Base-by-base conservation (phyloP, 2,113 vertebrate species). In the Caloenas nicobarica region DNA sequence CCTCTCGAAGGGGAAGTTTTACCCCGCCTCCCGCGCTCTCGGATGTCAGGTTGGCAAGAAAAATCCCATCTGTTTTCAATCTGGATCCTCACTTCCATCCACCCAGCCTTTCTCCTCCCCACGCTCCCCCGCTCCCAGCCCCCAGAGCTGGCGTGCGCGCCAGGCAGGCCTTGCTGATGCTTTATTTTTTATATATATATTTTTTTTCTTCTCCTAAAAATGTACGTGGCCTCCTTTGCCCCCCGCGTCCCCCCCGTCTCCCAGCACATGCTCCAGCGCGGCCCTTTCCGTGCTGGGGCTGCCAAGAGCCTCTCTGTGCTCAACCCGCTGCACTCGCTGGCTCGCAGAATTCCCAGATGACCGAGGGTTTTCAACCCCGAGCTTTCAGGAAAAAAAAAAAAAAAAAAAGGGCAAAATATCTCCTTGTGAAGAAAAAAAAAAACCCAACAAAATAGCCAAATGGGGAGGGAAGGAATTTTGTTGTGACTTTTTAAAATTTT, bases 51-150 rank as follows among this genome's bases (percentile, higher is more conserved):
- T 94, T 97, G 96, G 97, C 96, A 96, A 93, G 95, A 96, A 73
- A 92, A 95, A 91, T 93, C 95, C 96, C 97, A 97, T 97, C 97
- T 97, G 97, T 95, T 97, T 97, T 95, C 96, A 96, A 97, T 97
- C 97, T 96, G 97, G 95, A 87, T 94, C 92, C 91, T 92, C 86
- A 77, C 95, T 96, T 86, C 85, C 96, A 92, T 95, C 93, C 95
- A 82, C 77, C 51, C 74, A 79, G 88, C 25, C 31, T 46, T 84
- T 68, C 89, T 94, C 91, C 89, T 89, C 86, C 88, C 71, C 2
- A 10, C 1, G 36, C 60, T 90, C 84, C 96, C 90, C 92, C 68
- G 26, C 91, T 50, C 93, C 85, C 95, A 90, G 91, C 95, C 96
- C 94, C 94, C 95, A 73, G 86, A 24, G 79, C 89, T 76, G 91